Base-by-base conservation (phyloP, 1,140 invertebrate genomes). In the Wasmannia auropunctata region DNA sequence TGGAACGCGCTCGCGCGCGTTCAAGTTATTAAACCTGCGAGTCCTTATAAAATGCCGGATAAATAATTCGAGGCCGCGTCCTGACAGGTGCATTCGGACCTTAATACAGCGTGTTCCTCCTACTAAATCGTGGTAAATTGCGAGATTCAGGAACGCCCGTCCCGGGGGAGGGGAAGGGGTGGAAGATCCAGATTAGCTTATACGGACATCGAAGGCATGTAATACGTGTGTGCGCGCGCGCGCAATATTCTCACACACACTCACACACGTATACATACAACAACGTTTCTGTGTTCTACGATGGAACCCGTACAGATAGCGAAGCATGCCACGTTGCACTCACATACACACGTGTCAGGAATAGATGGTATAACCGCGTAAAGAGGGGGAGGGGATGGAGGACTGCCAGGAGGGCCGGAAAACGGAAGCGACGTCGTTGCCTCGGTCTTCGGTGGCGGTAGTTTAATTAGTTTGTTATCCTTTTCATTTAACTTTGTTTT, bases 381-480 rank as follows among this genome's bases (percentile, higher is more conserved):
- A 8, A 31, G 25, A 46, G 51, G 37, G 51, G 10, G 43, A 43
- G 43, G 43, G 43, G 22, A 43, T 16, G 51, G 37, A 11, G 37
- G 6, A 34, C 46, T 7, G 14, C 16, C n/a, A 22, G 19, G 28
- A 56, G 31, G 1, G 25, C 40, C 51, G 67, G 56, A 58, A 69
- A 86, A 74, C 72, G 62, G 83, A 76, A 72, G 51, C n/a, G 16
- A 19, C 37, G 11, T 25, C 70, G 69, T 72, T 62, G 67, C 86
- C 87, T 85, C 67, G 31, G 77, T 51, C 87, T 58, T 69, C 74
- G 75, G 70, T 81, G 81, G 40, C 58, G 86, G 87, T 89, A 91
- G 89, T 92, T 92, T 92, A 92, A 92, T 91, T 92, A 92, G 91
- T 92, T 92, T 91, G 91, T 91, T 92, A 91, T 87, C 91, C 91